phyloP scores from a whole-genome alignment of 2,888 invertebrate species.

The Pseudococcus longispinus region DNA sequence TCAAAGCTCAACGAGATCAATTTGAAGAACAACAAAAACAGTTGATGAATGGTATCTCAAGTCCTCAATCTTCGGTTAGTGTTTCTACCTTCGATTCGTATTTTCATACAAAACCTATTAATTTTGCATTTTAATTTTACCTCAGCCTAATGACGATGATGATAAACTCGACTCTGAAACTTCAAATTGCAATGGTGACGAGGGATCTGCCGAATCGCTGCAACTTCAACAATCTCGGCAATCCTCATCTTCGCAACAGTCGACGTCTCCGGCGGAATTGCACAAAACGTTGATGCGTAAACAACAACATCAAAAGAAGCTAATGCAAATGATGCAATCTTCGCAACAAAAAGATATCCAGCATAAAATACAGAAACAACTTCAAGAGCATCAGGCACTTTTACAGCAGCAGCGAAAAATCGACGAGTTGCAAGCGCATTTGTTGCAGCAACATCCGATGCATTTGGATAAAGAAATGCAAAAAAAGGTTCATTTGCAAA shows the following conservation, averaged over 20 bases:
- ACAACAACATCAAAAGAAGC: conserved; percentile 50
- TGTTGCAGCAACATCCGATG: conserved; percentile 49
- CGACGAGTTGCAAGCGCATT: conserved; percentile 42
- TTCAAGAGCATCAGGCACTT: conserved; percentile 46
- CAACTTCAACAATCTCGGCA: neutral
- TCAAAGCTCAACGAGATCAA: conserved; percentile 34
- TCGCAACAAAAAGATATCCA: conserved; percentile 52
- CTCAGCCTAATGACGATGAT: neutral
- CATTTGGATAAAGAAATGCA: conserved; percentile 48
- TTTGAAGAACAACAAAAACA: neutral
- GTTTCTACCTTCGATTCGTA: neutral
- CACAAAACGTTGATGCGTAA: conserved; percentile 44
- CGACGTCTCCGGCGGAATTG: conserved; percentile 12
- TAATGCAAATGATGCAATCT: conserved; percentile 51
- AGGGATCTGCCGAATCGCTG: neutral
- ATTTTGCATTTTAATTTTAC: neutral
- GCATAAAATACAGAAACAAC: conserved; percentile 50
- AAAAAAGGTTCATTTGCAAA: conserved; percentile 48
- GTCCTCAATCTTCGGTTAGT: neutral
- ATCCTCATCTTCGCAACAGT: neutral
- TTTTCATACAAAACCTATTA: neutral
- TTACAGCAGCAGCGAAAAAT: conserved; percentile 50
- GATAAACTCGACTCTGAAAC: neutral
- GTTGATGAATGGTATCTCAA: neutral
- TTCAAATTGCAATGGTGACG: neutral